A percentile compares a stretch with the other conserved stretches of the same genome.
Evolutionary conservation across 2,888 invertebrate species (phyloP).

Genomic region (Cylloceria caligata): DNA sequence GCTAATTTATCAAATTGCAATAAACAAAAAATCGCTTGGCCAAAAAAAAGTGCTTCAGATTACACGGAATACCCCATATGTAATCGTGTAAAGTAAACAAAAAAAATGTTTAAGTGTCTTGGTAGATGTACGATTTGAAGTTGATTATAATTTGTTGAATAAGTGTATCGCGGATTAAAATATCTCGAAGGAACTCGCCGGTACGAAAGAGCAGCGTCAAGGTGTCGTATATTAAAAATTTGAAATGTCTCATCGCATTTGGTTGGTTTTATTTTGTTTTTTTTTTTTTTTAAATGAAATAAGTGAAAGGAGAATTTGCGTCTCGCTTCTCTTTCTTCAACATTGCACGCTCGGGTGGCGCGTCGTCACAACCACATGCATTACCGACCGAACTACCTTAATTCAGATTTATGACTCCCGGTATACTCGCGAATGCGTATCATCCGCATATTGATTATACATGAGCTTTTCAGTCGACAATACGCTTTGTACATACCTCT

Average conservation of each 20-base stretch:
- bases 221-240: not conserved
- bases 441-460: not conserved
- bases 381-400: slow-evolving; percentile 4
- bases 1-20: too few species aligned
- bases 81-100: not conserved
- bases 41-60: too few species aligned
- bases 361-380: not conserved
- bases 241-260: slow-evolving; percentile 6
- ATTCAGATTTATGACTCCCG: slow-evolving; percentile 40
- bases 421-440: slow-evolving; percentile 25
- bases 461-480: not conserved
- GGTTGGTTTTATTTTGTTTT: too few species aligned
- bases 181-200: not conserved
- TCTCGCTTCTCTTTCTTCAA: not conserved
- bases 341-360: not conserved
- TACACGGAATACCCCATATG: not conserved
- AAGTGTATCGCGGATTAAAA: slow-evolving; percentile 1
- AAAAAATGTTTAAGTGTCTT: not conserved
- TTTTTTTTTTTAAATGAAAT: slow-evolving; percentile 1
- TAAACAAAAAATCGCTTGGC: too few species aligned
- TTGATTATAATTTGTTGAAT: slow-evolving; percentile 14
- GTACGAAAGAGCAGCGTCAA: not conserved
- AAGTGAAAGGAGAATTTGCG: slow-evolving; percentile 17
- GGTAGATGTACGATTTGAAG: not conserved
- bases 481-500: not conserved